Conservation (phyloP, 2,797 vertebrate genomes). For the Gorsachius magnificus region DNA sequence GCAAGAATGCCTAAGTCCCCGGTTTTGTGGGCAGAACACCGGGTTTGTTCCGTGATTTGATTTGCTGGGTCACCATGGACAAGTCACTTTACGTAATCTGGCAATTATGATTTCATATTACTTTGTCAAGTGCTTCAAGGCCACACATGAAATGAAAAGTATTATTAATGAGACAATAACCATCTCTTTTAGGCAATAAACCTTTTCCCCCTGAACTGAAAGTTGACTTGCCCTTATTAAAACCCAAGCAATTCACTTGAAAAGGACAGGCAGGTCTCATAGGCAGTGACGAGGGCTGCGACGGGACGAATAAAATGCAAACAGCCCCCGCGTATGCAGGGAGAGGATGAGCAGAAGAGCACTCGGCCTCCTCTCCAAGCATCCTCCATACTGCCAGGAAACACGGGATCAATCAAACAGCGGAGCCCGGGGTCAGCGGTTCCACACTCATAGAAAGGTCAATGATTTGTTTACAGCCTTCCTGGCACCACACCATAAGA, state of each 20-base stretch:
- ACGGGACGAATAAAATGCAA: accelerated
- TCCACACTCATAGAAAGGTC: background rate
- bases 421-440: background rate
- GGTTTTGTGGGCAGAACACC: no score
- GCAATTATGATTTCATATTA: background rate
- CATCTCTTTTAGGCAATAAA: background rate
- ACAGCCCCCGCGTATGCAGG: accelerated
- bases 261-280: background rate
- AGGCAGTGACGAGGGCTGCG: accelerated
- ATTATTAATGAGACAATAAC: background rate
- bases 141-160: background rate
- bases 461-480: constrained; percentile 48
- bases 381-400: background rate
- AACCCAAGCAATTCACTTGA: background rate
- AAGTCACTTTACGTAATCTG: background rate
- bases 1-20: accelerated
- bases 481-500: background rate
- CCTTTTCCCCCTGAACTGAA: background rate
- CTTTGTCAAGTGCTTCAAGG: background rate
- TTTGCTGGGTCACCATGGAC: background rate
- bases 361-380: background rate
- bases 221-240: background rate
- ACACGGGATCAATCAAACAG: background rate
- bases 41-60: background rate
- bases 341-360: background rate